Base-by-base conservation (phyloP, 2,113 vertebrate genomes). In the Chrysochloris asiatica region DNA sequence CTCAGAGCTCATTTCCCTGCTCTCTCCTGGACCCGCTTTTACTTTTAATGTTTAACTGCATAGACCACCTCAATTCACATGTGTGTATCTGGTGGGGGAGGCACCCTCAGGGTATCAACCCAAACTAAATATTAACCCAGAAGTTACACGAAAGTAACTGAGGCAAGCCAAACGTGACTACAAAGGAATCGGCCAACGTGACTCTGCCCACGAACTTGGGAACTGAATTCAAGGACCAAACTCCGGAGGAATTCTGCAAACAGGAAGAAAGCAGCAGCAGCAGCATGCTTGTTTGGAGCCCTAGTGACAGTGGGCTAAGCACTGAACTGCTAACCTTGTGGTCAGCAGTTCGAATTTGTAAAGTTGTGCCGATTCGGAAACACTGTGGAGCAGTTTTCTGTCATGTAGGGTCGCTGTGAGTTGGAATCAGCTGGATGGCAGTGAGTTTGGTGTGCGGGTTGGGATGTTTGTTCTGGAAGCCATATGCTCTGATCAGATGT, bases 211-310 rank as follows among this genome's bases (percentile, higher is more conserved):
- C 91, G 80, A 93, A 89, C 85, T 73, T 83, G 93, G 94, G 93
- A 63, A 72, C 86, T 11, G 0, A 88, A 69, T 26, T 52, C 28
- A 81, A 36, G 52, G 88, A 30, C 4, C 72, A 75, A 71, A 69
- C 92, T 86, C 28, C 54, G 5, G 79, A 96, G 83, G 76, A 73
- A 63, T 88, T n/a, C 13, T 11, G 4, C 19, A 67, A 10, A 26
- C 73, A 0, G 38, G 75, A 16, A 13, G n/a, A 59, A 36, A 28
- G 26, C 12, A 5, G 48, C 63, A 9, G 45, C 26, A 38, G 47
- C 52, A 75, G 22, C 41, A 91, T 77, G 69, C 95, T 94, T 80
- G 38, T 95, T 91, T 45, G 85, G 91, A n/a, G 78, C 90, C 89
- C 54, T n/a, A n/a, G n/a, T n/a, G n/a, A n/a, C n/a, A n/a, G n/a